Evolutionary conservation across 2,888 invertebrate species (phyloP).

Genomic region (Hemithea aestivaria): DNA sequence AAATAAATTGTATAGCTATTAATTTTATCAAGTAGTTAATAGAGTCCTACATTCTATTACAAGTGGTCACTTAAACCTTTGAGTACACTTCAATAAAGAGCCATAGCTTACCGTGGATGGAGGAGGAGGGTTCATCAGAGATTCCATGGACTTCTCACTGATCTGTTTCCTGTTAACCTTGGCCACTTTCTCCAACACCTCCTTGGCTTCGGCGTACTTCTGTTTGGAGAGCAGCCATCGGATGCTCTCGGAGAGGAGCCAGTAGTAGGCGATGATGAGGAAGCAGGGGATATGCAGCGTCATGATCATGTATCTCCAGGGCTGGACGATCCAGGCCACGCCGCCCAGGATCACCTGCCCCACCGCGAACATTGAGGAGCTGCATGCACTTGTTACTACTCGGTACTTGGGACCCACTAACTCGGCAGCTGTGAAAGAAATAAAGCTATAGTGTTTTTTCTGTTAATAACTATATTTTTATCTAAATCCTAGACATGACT

Average conservation of each 20-base stretch:
- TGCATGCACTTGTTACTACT: conserved; percentile 83
- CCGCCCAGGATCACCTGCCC: conserved; percentile 84
- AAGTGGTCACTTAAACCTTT: no score
- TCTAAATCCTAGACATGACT: no score
- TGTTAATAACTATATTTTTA: not conserved
- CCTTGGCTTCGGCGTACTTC: conserved; percentile 79
- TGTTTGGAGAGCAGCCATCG: conserved; percentile 87
- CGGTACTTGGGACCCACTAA: conserved; percentile 86
- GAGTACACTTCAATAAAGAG: not conserved
- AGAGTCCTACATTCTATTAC: no score
- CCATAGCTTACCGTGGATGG: conserved; percentile 20
- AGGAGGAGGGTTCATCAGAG: conserved; percentile 59
- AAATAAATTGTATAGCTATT: no score
- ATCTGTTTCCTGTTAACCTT: conserved; percentile 78
- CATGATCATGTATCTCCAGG: conserved; percentile 84
- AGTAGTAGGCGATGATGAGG: conserved; percentile 82
- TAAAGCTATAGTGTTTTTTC: no score
- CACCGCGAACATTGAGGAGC: conserved; percentile 84
- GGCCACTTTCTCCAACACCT: conserved; percentile 80
- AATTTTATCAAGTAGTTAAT: no score
- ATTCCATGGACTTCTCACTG: conserved; percentile 71
- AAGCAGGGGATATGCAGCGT: conserved; percentile 84
- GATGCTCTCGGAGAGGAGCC: conserved; percentile 82
- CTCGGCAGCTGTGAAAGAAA: conserved; percentile 80
- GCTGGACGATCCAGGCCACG: conserved; percentile 82